A percentile compares a stretch with the other conserved stretches of the same genome.
These are phyloP conservation scores for Machaerirhynchus nigripectus DNA, from an alignment of 2,113 vertebrate genomes.

Conservation along the genomic window DNA sequence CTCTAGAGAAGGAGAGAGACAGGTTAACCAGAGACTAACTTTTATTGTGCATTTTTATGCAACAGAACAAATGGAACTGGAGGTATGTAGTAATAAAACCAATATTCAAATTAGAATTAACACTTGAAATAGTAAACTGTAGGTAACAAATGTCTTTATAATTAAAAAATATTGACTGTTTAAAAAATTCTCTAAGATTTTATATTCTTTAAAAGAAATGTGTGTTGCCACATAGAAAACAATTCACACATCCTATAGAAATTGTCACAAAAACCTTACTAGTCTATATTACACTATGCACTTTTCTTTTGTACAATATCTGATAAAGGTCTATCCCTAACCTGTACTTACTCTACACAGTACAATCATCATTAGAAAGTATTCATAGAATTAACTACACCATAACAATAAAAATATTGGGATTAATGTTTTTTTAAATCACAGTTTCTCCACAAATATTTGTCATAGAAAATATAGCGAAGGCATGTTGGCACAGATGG, in stretches of 20 bases:
- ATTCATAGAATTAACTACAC: slow-evolving; percentile 77
- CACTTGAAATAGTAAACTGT: slow-evolving; percentile 76
- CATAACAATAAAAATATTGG: slow-evolving; percentile 79
- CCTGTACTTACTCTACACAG: slow-evolving; percentile 73
- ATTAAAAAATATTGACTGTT: slow-evolving; percentile 81
- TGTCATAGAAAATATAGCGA: slow-evolving; percentile 77
- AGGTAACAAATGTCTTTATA: slow-evolving; percentile 80
- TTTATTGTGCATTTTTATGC: slow-evolving; percentile 81
- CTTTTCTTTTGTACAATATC: slow-evolving; percentile 67
- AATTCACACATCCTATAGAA: slow-evolving; percentile 78
- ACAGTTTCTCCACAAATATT: slow-evolving; percentile 79
- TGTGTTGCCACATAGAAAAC: slow-evolving; percentile 78
- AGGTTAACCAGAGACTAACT: slow-evolving; percentile 67
- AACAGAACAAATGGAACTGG: slow-evolving; percentile 79
- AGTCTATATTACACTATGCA: slow-evolving; percentile 78
- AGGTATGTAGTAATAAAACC: slow-evolving; percentile 80
- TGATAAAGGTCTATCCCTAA: slow-evolving; percentile 68
- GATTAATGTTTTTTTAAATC: slow-evolving; percentile 71
- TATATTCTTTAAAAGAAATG: slow-evolving; percentile 76
- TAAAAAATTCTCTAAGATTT: slow-evolving; percentile 76
- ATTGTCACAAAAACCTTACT: slow-evolving; percentile 74
- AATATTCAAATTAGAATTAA: slow-evolving; percentile 77
- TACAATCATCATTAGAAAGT: slow-evolving; percentile 78
- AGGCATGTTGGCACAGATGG: slow-evolving; percentile 75
- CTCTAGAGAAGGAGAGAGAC: background rate